These are phyloP conservation scores for Procambarus virginalis DNA, from an alignment of 1,140 invertebrate genomes.

Conservation along the genomic window DNA sequence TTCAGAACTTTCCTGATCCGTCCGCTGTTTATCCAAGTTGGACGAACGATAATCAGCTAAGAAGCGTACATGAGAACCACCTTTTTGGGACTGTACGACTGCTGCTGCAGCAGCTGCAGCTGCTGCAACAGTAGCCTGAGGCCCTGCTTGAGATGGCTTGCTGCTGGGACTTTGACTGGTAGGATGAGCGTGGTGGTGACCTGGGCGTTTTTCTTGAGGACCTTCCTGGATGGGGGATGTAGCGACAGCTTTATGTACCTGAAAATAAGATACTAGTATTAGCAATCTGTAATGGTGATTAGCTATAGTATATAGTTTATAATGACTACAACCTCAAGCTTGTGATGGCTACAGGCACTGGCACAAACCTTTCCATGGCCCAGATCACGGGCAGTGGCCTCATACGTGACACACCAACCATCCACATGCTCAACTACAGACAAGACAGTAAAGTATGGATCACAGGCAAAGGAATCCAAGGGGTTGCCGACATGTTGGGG, in stretches of 20 bases:
- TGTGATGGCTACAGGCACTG: slow-evolving; percentile 64
- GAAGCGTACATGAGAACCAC: slow-evolving; percentile 66
- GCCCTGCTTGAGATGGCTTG: slow-evolving; percentile 20
- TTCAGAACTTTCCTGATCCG: slow-evolving; percentile 84
- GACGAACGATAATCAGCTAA: slow-evolving; percentile 54
- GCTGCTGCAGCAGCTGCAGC: slow-evolving; percentile 24
- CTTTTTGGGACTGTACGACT: slow-evolving; percentile 70
- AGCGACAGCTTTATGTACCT: slow-evolving; percentile 90
- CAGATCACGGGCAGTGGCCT: slow-evolving; percentile 51
- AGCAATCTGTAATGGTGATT: background rate
- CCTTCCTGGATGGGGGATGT: slow-evolving; percentile 91
- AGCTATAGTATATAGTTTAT: slow-evolving; percentile 24
- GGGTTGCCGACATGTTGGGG: slow-evolving; percentile 62
- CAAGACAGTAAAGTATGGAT: slow-evolving; percentile 64
- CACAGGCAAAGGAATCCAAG: slow-evolving; percentile 63
- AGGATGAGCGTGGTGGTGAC: slow-evolving; percentile 21
- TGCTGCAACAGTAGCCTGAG: slow-evolving; percentile 13
- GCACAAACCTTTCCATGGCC: slow-evolving; percentile 50
- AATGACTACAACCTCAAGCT: slow-evolving; percentile 58
- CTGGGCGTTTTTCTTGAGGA: slow-evolving; percentile 43
- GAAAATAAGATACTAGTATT: slow-evolving; percentile 26
- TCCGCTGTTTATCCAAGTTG: slow-evolving; percentile 76
- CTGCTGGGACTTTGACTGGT: slow-evolving; percentile 36
- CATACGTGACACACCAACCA: slow-evolving; percentile 59
- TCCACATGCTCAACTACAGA: slow-evolving; percentile 63